Percentiles rank a stretch among this genome's conserved stretches.
Evolutionary conservation across 2,113 vertebrate species (phyloP).

Genomic region (Butorides virescens): DNA sequence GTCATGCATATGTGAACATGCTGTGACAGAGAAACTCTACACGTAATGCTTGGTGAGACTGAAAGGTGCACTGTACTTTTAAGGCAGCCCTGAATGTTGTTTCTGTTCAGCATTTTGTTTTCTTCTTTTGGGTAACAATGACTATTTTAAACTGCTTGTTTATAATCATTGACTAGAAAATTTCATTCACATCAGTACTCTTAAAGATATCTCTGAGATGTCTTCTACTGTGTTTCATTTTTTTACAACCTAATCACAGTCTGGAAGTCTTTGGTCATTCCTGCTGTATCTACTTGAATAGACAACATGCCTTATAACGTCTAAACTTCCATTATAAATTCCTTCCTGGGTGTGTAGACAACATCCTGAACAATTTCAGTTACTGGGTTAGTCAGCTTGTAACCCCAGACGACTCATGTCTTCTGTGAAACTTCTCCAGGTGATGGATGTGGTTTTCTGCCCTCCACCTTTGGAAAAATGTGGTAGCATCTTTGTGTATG

Average conservation of each 20-base stretch:
- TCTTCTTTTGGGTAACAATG: background rate
- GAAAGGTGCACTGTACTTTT: background rate
- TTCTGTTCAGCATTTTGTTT: background rate
- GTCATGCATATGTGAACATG: background rate
- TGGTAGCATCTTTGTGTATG: background rate
- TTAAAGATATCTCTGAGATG: background rate
- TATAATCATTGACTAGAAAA: background rate
- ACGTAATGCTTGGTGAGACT: background rate
- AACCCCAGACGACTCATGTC: background rate
- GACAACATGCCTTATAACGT: background rate
- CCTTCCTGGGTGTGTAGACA: background rate
- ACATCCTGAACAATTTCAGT: background rate
- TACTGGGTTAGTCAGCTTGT: too few relatives aligned
- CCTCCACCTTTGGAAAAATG: background rate
- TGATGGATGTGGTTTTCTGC: background rate
- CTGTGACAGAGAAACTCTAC: background rate
- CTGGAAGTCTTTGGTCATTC: background rate
- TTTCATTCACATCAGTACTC: background rate
- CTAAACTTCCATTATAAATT: background rate
- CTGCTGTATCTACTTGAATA: background rate
- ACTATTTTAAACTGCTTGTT: background rate
- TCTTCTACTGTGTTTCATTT: fast-evolving
- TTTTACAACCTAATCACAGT: background rate
- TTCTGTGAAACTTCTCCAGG: background rate
- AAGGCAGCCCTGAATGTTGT: background rate